Percentiles rank a stretch among this genome's conserved stretches.
Conservation (phyloP, 2,797 vertebrate genomes). For the Pantherophis vulpinus region DNA sequence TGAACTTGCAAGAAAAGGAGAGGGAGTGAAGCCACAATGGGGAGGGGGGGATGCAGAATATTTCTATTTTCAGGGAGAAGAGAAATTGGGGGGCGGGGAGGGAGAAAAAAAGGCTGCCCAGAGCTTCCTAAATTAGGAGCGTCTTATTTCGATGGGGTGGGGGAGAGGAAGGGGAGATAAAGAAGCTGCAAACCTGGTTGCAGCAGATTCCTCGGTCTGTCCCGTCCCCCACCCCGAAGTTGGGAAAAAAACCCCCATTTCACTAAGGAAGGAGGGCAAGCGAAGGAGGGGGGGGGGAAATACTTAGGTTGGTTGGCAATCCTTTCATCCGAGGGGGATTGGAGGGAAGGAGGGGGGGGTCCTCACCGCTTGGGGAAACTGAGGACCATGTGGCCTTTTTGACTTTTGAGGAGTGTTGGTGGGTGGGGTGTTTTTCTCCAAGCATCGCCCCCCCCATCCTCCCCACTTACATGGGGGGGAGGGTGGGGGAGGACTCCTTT, state of each 20-base stretch:
- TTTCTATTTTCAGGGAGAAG: not conserved
- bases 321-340: not conserved
- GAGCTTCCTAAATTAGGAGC: not conserved
- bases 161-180: not conserved
- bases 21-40: no score
- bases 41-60: no score
- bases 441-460: not conserved
- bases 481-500: not conserved
- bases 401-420: no score
- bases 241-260: not conserved
- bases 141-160: rapidly evolving
- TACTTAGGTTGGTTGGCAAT: not conserved
- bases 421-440: not conserved
- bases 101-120: not conserved
- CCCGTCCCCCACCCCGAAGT: no score
- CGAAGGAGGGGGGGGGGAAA: not conserved
- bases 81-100: not conserved
- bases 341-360: no score
- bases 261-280: not conserved
- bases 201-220: rapidly evolving
- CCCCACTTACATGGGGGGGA: not conserved
- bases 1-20: no score
- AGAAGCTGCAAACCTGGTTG: not conserved
- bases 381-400: not conserved
- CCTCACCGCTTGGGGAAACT: not conserved